Evolutionary conservation across 2,888 invertebrate genomes (phyloP).

Genomic region (Chydorus sphaericus): DNA sequence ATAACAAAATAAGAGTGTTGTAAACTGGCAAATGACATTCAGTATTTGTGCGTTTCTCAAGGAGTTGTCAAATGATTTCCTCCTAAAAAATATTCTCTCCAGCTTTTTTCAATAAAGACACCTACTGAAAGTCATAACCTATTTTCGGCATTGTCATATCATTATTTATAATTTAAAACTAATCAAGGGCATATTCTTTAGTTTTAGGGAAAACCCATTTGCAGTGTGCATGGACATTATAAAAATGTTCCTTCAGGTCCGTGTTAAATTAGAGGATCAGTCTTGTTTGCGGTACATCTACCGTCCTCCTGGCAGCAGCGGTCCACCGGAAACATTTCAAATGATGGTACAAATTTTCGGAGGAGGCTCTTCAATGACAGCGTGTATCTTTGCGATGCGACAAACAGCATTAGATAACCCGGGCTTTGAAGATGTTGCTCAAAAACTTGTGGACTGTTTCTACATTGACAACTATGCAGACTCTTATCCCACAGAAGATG

Average conservation of each 20-base stretch:
- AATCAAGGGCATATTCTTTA: too few relatives aligned
- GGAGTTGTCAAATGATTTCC: too few relatives aligned
- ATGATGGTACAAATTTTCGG: slow-evolving; percentile 2
- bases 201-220: not conserved
- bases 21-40: too few relatives aligned
- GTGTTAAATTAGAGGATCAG: not conserved
- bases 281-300: not conserved
- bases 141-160: too few relatives aligned
- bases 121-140: too few relatives aligned
- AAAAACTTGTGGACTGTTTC: not conserved
- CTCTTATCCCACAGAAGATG: not conserved
- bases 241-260: not conserved
- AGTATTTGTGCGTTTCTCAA: too few relatives aligned
- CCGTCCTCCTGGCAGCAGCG: not conserved
- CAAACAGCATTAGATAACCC: not conserved
- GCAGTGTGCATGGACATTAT: not conserved
- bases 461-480: not conserved
- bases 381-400: not conserved
- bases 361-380: not conserved
- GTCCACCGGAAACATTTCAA: not conserved
- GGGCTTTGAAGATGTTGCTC: not conserved
- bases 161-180: too few relatives aligned
- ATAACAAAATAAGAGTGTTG: too few relatives aligned
- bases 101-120: too few relatives aligned
- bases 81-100: too few relatives aligned